phyloP scores from a whole-genome alignment of 2,888 invertebrate species.

The Diplolepis rosae region DNA sequence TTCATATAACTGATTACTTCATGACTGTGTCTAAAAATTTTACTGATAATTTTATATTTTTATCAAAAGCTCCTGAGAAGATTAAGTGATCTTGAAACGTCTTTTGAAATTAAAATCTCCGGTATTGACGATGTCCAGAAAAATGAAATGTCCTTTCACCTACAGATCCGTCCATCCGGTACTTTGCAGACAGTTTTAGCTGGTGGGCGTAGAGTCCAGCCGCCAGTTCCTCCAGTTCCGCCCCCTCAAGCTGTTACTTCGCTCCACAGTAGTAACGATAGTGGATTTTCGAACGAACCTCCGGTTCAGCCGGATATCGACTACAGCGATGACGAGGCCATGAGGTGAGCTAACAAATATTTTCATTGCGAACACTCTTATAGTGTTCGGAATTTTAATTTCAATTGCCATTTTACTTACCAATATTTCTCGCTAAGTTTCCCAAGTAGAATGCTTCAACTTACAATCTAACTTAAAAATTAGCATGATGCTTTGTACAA shows the following conservation, averaged over 20 bases:
- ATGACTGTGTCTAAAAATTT: too few species aligned
- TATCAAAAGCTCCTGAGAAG: too few species aligned
- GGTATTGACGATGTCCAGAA: neutral
- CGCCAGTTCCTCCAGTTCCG: constrained; percentile 71
- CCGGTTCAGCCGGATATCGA: constrained; percentile 92
- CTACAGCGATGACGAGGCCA: constrained; percentile 91
- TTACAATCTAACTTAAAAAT: constrained; percentile 45
- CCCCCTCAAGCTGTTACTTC: constrained; percentile 76
- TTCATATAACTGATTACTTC: too few species aligned
- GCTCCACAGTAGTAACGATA: constrained; percentile 93
- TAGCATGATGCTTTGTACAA: constrained; percentile 47
- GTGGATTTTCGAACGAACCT: constrained; percentile 91
- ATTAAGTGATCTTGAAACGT: too few species aligned
- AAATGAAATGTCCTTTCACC: constrained; percentile 28
- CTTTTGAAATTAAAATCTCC: neutral
- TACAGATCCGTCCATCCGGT: constrained; percentile 71
- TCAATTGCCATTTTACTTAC: constrained; percentile 36
- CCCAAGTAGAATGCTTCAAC: constrained; percentile 41
- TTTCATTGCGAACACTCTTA: constrained; percentile 37
- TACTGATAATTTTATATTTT: too few species aligned
- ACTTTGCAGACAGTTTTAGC: constrained; percentile 70
- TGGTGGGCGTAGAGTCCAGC: constrained; percentile 73
- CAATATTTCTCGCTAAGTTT: constrained; percentile 40
- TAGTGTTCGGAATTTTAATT: constrained; percentile 34
- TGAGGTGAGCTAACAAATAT: constrained; percentile 75